A percentile compares a stretch with the other conserved stretches of the same genome.
phyloP scores from a whole-genome alignment of 2,797 vertebrate genomes.

The Lacerta agilis region DNA sequence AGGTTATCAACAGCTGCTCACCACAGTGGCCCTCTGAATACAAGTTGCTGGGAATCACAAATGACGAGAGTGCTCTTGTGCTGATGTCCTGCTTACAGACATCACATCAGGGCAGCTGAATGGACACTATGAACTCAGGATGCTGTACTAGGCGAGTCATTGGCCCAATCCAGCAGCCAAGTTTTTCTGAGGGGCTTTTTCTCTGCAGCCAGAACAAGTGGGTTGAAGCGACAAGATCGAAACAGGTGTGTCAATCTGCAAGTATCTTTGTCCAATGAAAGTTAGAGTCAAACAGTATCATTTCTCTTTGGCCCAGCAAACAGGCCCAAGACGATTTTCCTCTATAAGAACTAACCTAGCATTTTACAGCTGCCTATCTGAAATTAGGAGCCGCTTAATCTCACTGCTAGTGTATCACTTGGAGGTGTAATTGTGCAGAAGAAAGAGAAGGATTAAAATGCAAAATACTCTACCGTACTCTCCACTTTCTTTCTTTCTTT shows the following conservation, averaged over 20 bases:
- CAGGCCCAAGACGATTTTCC: slow-evolving; percentile 25
- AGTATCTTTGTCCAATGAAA: background rate
- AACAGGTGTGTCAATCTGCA: background rate
- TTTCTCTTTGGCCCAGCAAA: background rate
- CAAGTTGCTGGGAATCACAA: too few relatives aligned
- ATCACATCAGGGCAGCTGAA: too few relatives aligned
- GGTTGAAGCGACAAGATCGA: background rate
- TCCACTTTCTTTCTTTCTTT: slow-evolving; percentile 28
- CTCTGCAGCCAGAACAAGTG: background rate
- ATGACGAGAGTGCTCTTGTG: too few relatives aligned
- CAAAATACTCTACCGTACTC: slow-evolving; percentile 73
- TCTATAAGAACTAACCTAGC: slow-evolving; percentile 61
- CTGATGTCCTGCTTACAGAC: too few relatives aligned
- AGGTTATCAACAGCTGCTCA: too few relatives aligned
- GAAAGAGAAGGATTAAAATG: slow-evolving; percentile 79
- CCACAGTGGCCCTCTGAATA: too few relatives aligned
- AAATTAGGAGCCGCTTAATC: slow-evolving; percentile 75
- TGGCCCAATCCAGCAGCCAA: too few relatives aligned
- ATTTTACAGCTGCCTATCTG: slow-evolving; percentile 64
- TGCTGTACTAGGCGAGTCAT: too few relatives aligned
- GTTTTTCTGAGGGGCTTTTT: too few relatives aligned
- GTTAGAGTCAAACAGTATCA: background rate
- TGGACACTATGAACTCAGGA: too few relatives aligned
- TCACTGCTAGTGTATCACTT: slow-evolving; percentile 74
- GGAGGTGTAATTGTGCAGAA: slow-evolving; percentile 79